These are phyloP conservation scores for Altica lythri DNA, from an alignment of 2,888 invertebrate genomes.

Conservation along the genomic window DNA sequence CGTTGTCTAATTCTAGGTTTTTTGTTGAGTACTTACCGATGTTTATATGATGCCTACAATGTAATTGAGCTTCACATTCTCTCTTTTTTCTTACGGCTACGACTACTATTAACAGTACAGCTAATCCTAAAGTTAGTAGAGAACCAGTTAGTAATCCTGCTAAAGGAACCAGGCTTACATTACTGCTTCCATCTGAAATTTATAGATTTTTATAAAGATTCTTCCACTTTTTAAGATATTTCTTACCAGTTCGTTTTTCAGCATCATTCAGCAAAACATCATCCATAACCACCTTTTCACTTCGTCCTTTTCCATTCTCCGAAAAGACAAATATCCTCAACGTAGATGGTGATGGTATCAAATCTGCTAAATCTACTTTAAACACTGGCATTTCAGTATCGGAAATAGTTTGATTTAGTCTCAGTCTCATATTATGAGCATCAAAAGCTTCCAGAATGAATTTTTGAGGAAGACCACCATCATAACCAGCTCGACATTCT, in stretches of 20 bases:
- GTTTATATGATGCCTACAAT: slow-evolving; percentile 54
- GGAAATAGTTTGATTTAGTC: slow-evolving; percentile 62
- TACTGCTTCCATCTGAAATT: slow-evolving; percentile 70
- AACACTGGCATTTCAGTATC: slow-evolving; percentile 65
- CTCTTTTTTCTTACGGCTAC: slow-evolving; percentile 68
- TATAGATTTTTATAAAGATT: no score
- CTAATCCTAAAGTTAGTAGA: slow-evolving; percentile 67
- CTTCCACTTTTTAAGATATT: no score
- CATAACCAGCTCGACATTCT: slow-evolving; percentile 85
- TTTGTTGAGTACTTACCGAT: slow-evolving; percentile 39
- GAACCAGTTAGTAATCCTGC: slow-evolving; percentile 71
- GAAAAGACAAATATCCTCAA: slow-evolving; percentile 81
- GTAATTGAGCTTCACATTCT: slow-evolving; percentile 53
- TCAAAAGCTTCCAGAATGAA: slow-evolving; percentile 85
- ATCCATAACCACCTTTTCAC: slow-evolving; percentile 79
- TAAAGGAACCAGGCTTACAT: slow-evolving; percentile 73
- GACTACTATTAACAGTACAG: slow-evolving; percentile 67
- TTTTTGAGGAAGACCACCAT: slow-evolving; percentile 85
- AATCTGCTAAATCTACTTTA: slow-evolving; percentile 66
- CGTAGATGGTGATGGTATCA: slow-evolving; percentile 67
- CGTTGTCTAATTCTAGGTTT: no score
- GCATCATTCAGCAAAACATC: slow-evolving; percentile 87
- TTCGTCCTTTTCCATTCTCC: slow-evolving; percentile 82
- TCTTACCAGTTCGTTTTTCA: slow-evolving; percentile 82
- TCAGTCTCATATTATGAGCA: slow-evolving; percentile 69